These are phyloP conservation scores for Semaprochilodus insignis DNA, from an alignment of 2,797 vertebrate genomes.

Conservation along the genomic window DNA sequence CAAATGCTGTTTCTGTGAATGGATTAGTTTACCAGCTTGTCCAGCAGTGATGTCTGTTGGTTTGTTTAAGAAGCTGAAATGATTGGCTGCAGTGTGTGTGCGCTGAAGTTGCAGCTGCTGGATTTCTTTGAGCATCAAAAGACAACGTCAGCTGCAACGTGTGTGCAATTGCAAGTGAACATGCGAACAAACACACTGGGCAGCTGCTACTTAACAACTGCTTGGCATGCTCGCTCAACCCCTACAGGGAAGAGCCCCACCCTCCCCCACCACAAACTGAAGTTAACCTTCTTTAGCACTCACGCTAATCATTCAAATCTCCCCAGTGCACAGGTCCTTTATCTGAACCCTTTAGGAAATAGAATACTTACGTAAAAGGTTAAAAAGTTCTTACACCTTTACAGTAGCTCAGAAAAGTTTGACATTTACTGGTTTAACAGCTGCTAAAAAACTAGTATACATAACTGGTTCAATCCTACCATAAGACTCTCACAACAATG, in stretches of 20 bases:
- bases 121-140: not conserved
- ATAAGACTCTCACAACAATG: no score
- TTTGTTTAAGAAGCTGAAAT: not conserved
- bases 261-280: constrained; percentile 9
- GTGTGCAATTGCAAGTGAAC: constrained; percentile 14
- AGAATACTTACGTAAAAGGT: not conserved
- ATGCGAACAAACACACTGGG: constrained; percentile 13
- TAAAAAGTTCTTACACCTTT: not conserved
- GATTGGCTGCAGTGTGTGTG: not conserved
- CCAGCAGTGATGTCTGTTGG: not conserved
- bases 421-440: no score
- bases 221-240: constrained; percentile 43
- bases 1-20: not conserved
- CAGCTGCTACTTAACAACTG: constrained; percentile 60
- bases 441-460: no score
- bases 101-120: not conserved
- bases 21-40: not conserved
- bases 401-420: no score
- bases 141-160: constrained; percentile 4
- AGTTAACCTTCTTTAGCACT: constrained; percentile 16
- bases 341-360: no score
- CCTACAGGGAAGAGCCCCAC: constrained; percentile 18
- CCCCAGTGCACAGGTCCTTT: not conserved
- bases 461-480: no score
- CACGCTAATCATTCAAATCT: constrained; percentile 23